Percentiles rank a stretch among this genome's conserved stretches.
Evolutionary conservation across 1,140 invertebrate species (phyloP).

Genomic region (Tetramorium alpestre): DNA sequence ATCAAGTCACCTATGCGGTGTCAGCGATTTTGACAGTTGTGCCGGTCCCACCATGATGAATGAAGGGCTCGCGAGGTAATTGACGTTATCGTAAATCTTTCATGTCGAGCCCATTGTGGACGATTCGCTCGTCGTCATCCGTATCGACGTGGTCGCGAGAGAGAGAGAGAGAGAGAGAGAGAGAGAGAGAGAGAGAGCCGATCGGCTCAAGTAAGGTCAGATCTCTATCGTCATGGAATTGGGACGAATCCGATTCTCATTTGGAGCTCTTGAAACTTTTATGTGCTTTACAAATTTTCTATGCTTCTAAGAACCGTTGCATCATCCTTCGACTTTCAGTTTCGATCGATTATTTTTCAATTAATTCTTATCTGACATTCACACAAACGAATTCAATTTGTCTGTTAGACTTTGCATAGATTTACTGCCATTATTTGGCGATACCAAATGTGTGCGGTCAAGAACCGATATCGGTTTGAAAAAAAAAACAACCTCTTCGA

Average conservation of each 20-base stretch:
- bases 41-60: conserved; percentile 65
- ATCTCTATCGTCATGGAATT: conserved; percentile 59
- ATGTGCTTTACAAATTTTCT: conserved; percentile 38
- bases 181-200: conserved; percentile 58
- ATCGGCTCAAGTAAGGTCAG: conserved; percentile 74
- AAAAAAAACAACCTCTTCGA: conserved; percentile 23
- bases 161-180: conserved; percentile 49
- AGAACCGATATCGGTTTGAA: conserved; percentile 1
- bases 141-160: conserved; percentile 57
- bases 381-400: no score
- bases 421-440: neutral
- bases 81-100: conserved; percentile 76
- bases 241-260: conserved; percentile 62
- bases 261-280: conserved; percentile 55
- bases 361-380: neutral
- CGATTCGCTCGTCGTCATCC: conserved; percentile 61
- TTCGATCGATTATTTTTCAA: neutral
- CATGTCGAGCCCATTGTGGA: conserved; percentile 70
- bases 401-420: neutral
- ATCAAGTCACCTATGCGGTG: conserved; percentile 46
- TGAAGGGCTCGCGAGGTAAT: conserved; percentile 72
- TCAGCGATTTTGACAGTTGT: conserved; percentile 69
- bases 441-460: neutral
- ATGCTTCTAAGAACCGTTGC: neutral
- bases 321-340: neutral